These are phyloP conservation scores for Drosophila robusta DNA, from an alignment of 2,888 invertebrate species.

Conservation along the genomic window DNA sequence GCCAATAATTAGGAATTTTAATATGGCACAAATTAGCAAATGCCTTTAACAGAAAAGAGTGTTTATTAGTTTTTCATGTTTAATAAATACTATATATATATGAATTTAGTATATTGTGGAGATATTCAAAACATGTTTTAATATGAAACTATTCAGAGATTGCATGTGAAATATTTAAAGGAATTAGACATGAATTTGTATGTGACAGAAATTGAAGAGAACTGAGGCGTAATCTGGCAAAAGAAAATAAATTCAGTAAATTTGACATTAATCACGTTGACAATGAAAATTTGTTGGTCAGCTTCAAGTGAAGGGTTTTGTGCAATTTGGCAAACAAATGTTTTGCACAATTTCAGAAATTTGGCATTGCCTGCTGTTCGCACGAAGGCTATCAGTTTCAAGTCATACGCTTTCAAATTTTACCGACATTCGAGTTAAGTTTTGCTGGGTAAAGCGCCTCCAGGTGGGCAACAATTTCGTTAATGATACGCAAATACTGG, in stretches of 20 bases:
- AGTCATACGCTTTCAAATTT: constrained; percentile 11
- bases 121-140: not conserved
- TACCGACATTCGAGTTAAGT: constrained; percentile 27
- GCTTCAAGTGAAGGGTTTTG: constrained; percentile 10
- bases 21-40: constrained; percentile 5
- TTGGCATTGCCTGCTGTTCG: constrained; percentile 5
- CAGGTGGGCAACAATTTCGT: constrained; percentile 51
- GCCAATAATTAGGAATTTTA: constrained; percentile 7
- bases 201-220: not conserved
- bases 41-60: constrained; percentile 5
- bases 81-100: too few relatives aligned
- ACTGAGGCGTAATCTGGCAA: constrained; percentile 15
- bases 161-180: not conserved
- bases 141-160: not conserved
- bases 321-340: constrained; percentile 44
- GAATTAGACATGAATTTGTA: too few relatives aligned
- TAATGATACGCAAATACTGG: constrained; percentile 65
- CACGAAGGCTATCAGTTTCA: constrained; percentile 40
- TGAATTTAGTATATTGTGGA: not conserved
- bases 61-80: constrained; percentile 6
- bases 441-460: constrained; percentile 36
- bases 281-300: constrained; percentile 40
- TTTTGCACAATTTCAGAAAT: constrained; percentile 43
- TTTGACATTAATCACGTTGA: constrained; percentile 53
- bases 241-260: constrained; percentile 34